phyloP scores from a whole-genome alignment of 2,888 invertebrate species.

The Chloroclystis v-ata region DNA sequence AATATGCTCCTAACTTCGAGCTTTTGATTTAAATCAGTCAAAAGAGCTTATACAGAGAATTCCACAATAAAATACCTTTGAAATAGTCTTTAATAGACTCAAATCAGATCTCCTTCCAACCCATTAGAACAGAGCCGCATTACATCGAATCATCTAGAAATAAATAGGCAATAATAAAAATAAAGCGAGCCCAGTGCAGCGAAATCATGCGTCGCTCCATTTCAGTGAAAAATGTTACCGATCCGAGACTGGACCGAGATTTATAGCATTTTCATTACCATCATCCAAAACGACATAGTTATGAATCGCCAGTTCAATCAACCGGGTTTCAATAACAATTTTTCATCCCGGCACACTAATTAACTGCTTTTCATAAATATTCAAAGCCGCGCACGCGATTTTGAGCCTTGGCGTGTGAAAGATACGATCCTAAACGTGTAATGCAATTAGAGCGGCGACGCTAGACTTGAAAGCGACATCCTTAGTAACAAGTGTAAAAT shows the following conservation, averaged over 20 bases:
- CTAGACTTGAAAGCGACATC: slow-evolving; percentile 69
- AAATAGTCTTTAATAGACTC: no score
- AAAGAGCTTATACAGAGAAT: no score
- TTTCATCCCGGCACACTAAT: slow-evolving; percentile 78
- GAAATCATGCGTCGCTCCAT: slow-evolving; percentile 53
- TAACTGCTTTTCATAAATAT: slow-evolving; percentile 76
- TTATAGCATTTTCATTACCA: slow-evolving; percentile 70
- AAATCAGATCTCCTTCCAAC: slow-evolving; percentile 2
- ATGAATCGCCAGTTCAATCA: slow-evolving; percentile 75
- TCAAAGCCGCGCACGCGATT: slow-evolving; percentile 36
- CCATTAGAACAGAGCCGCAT: slow-evolving; percentile 3
- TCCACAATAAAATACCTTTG: no score
- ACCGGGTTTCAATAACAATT: slow-evolving; percentile 76
- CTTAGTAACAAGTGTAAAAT: slow-evolving; percentile 79
- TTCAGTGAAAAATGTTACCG: slow-evolving; percentile 48
- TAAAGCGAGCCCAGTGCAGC: slow-evolving; percentile 30
- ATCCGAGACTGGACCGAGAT: slow-evolving; percentile 53
- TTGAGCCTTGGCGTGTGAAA: slow-evolving; percentile 38
- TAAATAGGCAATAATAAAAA: slow-evolving; percentile 11
- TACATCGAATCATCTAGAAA: slow-evolving; percentile 6
- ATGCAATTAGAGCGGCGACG: slow-evolving; percentile 43
- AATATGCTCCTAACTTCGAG: no score
- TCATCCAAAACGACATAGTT: slow-evolving; percentile 75
- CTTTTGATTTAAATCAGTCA: no score
- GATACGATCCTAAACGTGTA: slow-evolving; percentile 38